These are phyloP conservation scores for Drosophila rufa DNA, from an alignment of 1,140 invertebrate genomes.

Conservation along the genomic window DNA sequence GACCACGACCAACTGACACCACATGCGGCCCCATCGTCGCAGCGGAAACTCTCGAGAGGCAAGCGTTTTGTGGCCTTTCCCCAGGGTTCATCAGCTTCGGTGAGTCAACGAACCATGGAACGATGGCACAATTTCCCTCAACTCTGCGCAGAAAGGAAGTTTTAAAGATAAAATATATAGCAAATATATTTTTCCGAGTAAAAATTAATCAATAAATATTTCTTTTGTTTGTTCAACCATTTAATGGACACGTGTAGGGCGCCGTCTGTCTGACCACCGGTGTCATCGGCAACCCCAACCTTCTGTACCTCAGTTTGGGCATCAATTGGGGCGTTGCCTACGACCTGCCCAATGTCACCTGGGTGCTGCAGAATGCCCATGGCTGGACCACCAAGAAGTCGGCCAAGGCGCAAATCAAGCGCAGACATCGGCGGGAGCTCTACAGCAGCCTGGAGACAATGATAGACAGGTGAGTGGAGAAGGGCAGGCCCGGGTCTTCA, in stretches of 20 bases:
- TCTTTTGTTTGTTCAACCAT: constrained; percentile 9
- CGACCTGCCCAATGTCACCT: constrained; percentile 90
- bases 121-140: constrained; percentile 20
- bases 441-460: constrained; percentile 89
- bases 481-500: background rate
- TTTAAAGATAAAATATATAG: constrained; percentile 5
- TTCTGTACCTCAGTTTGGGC: constrained; percentile 77
- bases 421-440: constrained; percentile 88
- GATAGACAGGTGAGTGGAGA: constrained; percentile 88
- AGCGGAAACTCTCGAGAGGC: constrained; percentile 72
- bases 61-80: constrained; percentile 85
- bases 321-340: constrained; percentile 91
- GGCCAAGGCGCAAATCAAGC: constrained; percentile 85
- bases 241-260: constrained; percentile 51
- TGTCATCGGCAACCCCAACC: constrained; percentile 79
- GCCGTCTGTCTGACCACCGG: constrained; percentile 80
- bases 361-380: constrained; percentile 86
- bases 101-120: constrained; percentile 64
- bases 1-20: constrained; percentile 42
- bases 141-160: background rate
- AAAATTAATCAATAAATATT: constrained; percentile 1
- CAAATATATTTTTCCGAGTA: background rate
- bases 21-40: constrained; percentile 58
- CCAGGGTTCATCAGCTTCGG: constrained; percentile 83
- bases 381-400: constrained; percentile 65